phyloP scores from a whole-genome alignment of 2,797 vertebrate species.

The Paguma larvata region DNA sequence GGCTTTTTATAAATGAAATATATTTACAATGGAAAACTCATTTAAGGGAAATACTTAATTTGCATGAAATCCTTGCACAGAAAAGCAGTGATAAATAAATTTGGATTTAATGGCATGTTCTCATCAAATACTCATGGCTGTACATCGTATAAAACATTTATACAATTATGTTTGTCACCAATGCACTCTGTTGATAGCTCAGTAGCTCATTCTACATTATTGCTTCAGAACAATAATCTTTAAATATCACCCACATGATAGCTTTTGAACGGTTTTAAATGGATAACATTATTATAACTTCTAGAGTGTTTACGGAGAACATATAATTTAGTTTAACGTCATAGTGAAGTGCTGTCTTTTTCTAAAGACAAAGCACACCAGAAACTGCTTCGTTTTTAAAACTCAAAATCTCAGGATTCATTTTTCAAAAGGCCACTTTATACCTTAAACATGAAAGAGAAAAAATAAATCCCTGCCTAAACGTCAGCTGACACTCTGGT shows the following conservation, averaged over 20 bases:
- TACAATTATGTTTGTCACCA: constrained; percentile 75
- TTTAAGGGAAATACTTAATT: constrained; percentile 69
- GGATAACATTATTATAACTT: constrained; percentile 77
- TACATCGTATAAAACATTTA: constrained; percentile 80
- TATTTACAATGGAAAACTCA: constrained; percentile 47
- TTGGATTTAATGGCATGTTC: constrained; percentile 77
- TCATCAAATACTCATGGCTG: constrained; percentile 73
- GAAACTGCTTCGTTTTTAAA: constrained; percentile 66
- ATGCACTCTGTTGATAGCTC: constrained; percentile 61
- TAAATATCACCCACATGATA: constrained; percentile 82
- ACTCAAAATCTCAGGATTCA: constrained; percentile 44
- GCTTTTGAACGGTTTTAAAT: constrained; percentile 71
- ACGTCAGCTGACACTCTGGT: constrained; percentile 17
- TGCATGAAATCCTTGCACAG: constrained; percentile 61
- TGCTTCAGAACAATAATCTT: constrained; percentile 80
- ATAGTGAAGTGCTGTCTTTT: not conserved
- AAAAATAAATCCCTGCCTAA: constrained; percentile 62
- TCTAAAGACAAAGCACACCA: constrained; percentile 63
- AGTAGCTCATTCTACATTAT: constrained; percentile 73
- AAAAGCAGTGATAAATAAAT: constrained; percentile 67
- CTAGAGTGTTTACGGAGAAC: constrained; percentile 47
- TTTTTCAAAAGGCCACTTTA: constrained; percentile 66
- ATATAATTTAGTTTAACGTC: constrained; percentile 68
- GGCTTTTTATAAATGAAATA: constrained; percentile 69
- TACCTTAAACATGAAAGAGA: constrained; percentile 21